These are phyloP conservation scores for Neofelis nebulosa DNA, from an alignment of 2,113 vertebrate species.

Conservation along the genomic window DNA sequence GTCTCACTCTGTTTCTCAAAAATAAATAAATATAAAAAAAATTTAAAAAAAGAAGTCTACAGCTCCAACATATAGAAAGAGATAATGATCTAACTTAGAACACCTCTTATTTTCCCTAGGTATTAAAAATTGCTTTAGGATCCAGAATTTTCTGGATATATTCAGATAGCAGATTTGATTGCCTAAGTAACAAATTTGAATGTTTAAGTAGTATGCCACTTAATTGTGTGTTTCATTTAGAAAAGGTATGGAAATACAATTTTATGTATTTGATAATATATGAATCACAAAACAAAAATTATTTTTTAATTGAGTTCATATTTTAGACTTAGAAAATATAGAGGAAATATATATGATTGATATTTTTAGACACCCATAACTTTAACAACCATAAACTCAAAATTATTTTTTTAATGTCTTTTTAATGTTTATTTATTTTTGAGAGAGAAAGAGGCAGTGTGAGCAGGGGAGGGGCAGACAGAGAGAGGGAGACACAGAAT, in stretches of 20 bases:
- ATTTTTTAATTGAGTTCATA: background rate
- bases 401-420: background rate
- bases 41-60: background rate
- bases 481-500: too few species aligned
- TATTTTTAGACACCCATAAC: background rate
- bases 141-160: background rate
- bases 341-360: background rate
- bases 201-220: background rate
- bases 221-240: background rate
- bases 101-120: background rate
- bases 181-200: background rate
- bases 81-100: background rate
- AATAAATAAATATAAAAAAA: too few species aligned
- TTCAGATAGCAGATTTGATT: background rate
- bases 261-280: background rate
- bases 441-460: too few species aligned
- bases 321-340: background rate
- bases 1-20: too few species aligned
- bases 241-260: background rate
- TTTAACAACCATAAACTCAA: background rate
- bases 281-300: background rate
- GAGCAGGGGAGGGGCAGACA: too few species aligned
- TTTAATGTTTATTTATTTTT: too few species aligned
- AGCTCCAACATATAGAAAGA: background rate
- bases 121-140: conserved; percentile 12